Conservation (phyloP, 2,113 vertebrate genomes). For the Jacana jacana region DNA sequence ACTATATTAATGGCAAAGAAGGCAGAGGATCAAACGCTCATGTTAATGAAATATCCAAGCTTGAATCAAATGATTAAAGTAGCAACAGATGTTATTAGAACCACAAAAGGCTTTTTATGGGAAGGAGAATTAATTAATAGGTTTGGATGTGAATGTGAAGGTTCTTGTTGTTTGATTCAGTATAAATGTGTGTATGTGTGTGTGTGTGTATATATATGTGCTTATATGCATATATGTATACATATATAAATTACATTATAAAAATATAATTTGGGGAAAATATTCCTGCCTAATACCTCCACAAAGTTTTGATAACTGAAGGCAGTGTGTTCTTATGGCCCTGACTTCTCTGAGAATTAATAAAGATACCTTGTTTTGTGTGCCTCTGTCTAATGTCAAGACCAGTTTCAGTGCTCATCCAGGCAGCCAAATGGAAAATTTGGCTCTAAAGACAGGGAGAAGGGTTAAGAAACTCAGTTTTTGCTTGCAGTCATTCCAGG, state of each 20-base stretch:
- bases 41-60: constrained; percentile 45
- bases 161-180: background rate
- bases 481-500: background rate
- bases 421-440: background rate
- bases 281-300: background rate
- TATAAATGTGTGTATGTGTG: background rate
- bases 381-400: background rate
- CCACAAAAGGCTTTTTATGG: background rate
- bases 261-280: background rate
- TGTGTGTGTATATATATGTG: background rate
- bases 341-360: background rate
- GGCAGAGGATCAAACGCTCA: constrained; percentile 20
- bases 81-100: constrained; percentile 13
- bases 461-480: background rate
- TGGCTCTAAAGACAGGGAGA: background rate
- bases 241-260: background rate
- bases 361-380: background rate
- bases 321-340: background rate
- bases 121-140: background rate
- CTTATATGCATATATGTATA: background rate
- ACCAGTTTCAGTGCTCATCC: background rate
- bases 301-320: background rate
- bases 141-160: background rate
- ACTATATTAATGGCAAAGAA: background rate
- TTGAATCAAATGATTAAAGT: constrained; percentile 20